These are phyloP conservation scores for Fringilla coelebs DNA, from an alignment of 2,797 vertebrate genomes.

Conservation along the genomic window DNA sequence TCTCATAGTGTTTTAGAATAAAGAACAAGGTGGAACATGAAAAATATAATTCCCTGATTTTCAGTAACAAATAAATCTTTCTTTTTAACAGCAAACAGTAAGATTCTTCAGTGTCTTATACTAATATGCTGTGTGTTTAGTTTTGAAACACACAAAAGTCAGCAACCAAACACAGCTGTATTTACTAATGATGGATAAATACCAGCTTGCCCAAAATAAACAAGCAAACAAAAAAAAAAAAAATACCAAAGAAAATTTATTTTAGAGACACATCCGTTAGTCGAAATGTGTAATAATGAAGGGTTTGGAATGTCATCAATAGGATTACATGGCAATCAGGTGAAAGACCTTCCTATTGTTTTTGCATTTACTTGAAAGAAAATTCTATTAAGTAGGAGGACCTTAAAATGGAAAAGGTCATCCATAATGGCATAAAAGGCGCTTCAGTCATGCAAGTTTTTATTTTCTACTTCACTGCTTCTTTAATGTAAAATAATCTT, in stretches of 20 bases:
- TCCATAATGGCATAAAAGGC: neutral
- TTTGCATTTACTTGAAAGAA: neutral
- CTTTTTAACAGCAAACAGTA: neutral
- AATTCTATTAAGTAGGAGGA: neutral
- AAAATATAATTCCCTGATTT: neutral
- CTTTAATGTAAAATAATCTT: neutral
- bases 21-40: neutral
- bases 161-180: slow-evolving; percentile 13
- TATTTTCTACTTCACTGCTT: neutral
- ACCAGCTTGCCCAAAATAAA: slow-evolving; percentile 4
- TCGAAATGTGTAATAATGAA: neutral
- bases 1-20: neutral
- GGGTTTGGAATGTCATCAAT: neutral
- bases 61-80: neutral
- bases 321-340: neutral
- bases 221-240: neutral
- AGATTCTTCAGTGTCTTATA: neutral
- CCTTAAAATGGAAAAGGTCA: neutral
- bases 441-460: neutral
- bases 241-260: neutral
- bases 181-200: slow-evolving; percentile 8
- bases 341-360: neutral
- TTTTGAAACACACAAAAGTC: slow-evolving; percentile 8
- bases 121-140: neutral
- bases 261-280: neutral